A percentile compares a stretch with the other conserved stretches of the same genome.
phyloP scores from a whole-genome alignment of 2,888 invertebrate genomes.

The Macrophya annulata region DNA sequence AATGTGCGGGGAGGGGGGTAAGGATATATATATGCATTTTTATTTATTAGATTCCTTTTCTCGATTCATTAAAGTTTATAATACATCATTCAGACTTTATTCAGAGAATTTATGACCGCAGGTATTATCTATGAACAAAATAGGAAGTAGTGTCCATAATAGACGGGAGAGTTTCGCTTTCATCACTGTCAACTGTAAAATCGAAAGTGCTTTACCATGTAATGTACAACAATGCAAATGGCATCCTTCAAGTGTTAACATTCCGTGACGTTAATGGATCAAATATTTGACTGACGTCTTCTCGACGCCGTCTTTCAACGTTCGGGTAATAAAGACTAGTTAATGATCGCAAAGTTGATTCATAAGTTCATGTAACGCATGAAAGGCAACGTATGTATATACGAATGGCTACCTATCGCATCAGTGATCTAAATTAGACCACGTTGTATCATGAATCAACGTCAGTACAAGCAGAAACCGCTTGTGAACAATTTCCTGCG shows the following conservation, averaged over 20 bases:
- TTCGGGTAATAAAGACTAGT: background rate
- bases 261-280: slow-evolving; percentile 30
- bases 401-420: slow-evolving; percentile 20
- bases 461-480: slow-evolving; percentile 34
- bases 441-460: slow-evolving; percentile 45
- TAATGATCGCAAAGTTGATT: slow-evolving; percentile 37
- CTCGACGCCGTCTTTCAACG: background rate
- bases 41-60: background rate
- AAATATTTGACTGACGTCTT: slow-evolving; percentile 41
- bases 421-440: slow-evolving; percentile 52
- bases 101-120: background rate
- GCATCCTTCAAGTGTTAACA: slow-evolving; percentile 19
- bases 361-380: slow-evolving; percentile 20
- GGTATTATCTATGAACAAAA: background rate
- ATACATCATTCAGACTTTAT: background rate
- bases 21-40: background rate
- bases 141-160: slow-evolving; percentile 62
- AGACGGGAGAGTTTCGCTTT: slow-evolving; percentile 49
- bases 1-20: background rate
- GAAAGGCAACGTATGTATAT: background rate
- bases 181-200: slow-evolving; percentile 31
- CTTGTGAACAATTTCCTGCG: slow-evolving; percentile 60
- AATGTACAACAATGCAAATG: slow-evolving; percentile 14
- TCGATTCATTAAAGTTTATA: background rate
- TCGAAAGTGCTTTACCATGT: slow-evolving; percentile 48